phyloP scores from a whole-genome alignment of 1,140 invertebrate species.

The Orius insidiosus region DNA sequence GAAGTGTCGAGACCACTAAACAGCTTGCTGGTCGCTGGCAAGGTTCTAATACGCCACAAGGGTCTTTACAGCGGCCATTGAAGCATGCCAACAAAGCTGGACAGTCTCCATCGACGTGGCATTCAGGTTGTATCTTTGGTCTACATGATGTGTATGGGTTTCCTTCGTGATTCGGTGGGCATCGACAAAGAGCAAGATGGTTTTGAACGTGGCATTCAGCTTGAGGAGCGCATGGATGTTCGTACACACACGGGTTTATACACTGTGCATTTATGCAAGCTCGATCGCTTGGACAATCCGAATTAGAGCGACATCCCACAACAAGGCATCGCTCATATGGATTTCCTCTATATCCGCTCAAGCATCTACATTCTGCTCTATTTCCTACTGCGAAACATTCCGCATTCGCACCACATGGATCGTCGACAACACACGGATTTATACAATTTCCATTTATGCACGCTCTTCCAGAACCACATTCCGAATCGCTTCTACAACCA shows the following conservation, averaged over 20 bases:
- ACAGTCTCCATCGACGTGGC: constrained; percentile 64
- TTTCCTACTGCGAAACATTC: constrained; percentile 65
- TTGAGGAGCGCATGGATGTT: constrained; percentile 54
- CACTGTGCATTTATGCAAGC: constrained; percentile 74
- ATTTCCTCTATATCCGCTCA: constrained; percentile 63
- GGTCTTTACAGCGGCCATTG: constrained; percentile 62
- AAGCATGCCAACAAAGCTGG: constrained; percentile 61
- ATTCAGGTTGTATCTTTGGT: constrained; percentile 51
- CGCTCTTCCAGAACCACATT: constrained; percentile 60
- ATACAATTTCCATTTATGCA: constrained; percentile 72
- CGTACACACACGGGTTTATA: constrained; percentile 63
- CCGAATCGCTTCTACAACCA: constrained; percentile 58
- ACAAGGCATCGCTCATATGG: constrained; percentile 54
- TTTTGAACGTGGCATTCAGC: constrained; percentile 66
- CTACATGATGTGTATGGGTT: constrained; percentile 68
- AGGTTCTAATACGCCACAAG: constrained; percentile 57
- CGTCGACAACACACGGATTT: constrained; percentile 59
- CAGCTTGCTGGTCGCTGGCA: constrained; percentile 64
- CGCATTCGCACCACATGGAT: constrained; percentile 66
- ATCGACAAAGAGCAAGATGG: constrained; percentile 67
- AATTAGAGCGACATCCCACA: constrained; percentile 73
- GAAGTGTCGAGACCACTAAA: constrained; percentile 57
- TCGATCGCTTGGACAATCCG: constrained; percentile 68
- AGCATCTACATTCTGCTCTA: constrained; percentile 58
- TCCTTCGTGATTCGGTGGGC: constrained; percentile 45